Percentiles rank a stretch among this genome's conserved stretches.
Evolutionary conservation across 2,888 invertebrate genomes (phyloP).

Genomic region (Ophion ellenae): DNA sequence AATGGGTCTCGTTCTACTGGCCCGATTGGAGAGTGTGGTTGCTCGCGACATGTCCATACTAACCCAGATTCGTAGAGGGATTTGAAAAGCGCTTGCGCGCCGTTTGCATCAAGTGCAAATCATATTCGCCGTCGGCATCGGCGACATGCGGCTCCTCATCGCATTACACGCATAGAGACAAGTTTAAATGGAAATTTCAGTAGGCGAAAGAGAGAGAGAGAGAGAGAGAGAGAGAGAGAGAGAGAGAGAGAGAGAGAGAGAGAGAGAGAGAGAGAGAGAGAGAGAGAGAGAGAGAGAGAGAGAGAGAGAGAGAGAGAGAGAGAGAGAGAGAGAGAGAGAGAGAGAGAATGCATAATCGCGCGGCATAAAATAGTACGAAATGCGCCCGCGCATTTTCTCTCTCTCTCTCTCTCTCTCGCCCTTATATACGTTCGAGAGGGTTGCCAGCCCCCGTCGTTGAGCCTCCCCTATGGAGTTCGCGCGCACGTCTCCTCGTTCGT

Average conservation of each 20-base stretch:
- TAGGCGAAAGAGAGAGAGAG: not conserved
- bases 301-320: no score
- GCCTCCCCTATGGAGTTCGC: conserved; percentile 62
- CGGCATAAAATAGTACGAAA: conserved; percentile 52
- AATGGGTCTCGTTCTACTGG: conserved; percentile 1
- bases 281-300: no score
- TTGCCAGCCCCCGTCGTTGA: conserved; percentile 64
- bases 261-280: no score
- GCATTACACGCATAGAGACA: conserved; percentile 27
- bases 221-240: conserved; percentile 4
- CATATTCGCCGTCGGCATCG: conserved; percentile 29
- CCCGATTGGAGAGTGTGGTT: conserved; percentile 46
- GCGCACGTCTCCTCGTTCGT: conserved; percentile 71
- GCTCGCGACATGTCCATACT: conserved; percentile 66
- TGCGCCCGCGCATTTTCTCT: conserved; percentile 61
- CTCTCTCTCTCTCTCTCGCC: conserved; percentile 2
- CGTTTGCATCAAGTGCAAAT: conserved; percentile 24
- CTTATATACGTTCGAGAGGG: conserved; percentile 53
- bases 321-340: conserved; percentile 19
- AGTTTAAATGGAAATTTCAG: conserved; percentile 56
- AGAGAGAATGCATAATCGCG: conserved; percentile 48
- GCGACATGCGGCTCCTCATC: conserved; percentile 9
- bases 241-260: no score
- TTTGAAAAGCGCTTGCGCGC: conserved; percentile 54
- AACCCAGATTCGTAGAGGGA: conserved; percentile 70